phyloP scores from a whole-genome alignment of 2,113 vertebrate species.

The rat (Rattus norvegicus) region GRCr8 NC_086029.1:69525501-69526000 shows the following conservation, averaged over 20 bases:
- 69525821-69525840: neutral
- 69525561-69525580: no score
- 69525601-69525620: slow-evolving; percentile 25
- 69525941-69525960: neutral
- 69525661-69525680: neutral
- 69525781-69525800: neutral
- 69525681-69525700: neutral
- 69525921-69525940: neutral
- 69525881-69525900: neutral
- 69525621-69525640: neutral
- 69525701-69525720: neutral
- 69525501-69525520: slow-evolving; percentile 77
- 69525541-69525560: slow-evolving; percentile 70
- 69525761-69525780: neutral
- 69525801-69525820: neutral
- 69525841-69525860: neutral
- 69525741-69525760: neutral
- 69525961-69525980: neutral
- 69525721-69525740: neutral
- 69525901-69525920: neutral
- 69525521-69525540: slow-evolving; percentile 38
- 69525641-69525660: neutral
- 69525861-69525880: neutral
- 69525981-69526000: neutral
- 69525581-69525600: no score